A percentile compares a stretch with the other conserved stretches of the same genome.
Conservation (phyloP, 2,888 invertebrate genomes). For the Pandemis heparana region DNA sequence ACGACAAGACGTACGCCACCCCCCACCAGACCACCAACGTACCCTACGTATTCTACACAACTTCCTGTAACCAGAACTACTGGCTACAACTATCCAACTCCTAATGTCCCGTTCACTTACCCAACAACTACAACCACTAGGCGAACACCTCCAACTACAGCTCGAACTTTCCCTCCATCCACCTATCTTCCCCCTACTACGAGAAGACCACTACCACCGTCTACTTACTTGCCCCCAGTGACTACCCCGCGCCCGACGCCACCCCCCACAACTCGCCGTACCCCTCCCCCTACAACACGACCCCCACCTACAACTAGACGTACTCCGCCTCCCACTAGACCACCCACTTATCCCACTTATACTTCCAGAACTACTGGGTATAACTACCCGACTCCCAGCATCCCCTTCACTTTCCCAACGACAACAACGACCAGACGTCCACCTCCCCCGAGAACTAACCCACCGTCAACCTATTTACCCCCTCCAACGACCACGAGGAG, state of each 20-base stretch:
- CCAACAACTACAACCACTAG: slow-evolving; percentile 34
- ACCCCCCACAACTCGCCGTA: slow-evolving; percentile 43
- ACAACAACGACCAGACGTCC: slow-evolving; percentile 48
- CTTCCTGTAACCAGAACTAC: slow-evolving; percentile 50
- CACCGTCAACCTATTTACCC: slow-evolving; percentile 38
- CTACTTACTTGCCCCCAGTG: slow-evolving; percentile 46
- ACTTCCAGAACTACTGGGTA: slow-evolving; percentile 59
- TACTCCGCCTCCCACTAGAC: slow-evolving; percentile 40
- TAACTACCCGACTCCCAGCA: slow-evolving; percentile 57
- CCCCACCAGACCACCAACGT: slow-evolving; percentile 47
- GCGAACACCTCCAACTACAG: slow-evolving; percentile 46
- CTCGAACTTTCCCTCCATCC: slow-evolving; percentile 12
- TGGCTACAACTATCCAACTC: slow-evolving; percentile 50
- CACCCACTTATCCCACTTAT: slow-evolving; percentile 24
- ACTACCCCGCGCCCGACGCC: slow-evolving; percentile 48
- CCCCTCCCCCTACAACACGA: slow-evolving; percentile 46
- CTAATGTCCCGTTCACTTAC: slow-evolving; percentile 50
- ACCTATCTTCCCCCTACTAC: slow-evolving; percentile 23
- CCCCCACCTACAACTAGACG: slow-evolving; percentile 40
- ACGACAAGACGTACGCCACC: slow-evolving; percentile 47
- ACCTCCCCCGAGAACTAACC: slow-evolving; percentile 27
- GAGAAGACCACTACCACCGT: slow-evolving; percentile 41
- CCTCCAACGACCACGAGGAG: slow-evolving; percentile 32
- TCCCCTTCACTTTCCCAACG: slow-evolving; percentile 52
- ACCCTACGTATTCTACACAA: slow-evolving; percentile 48